These are phyloP conservation scores for Willowsia nigromaculata DNA, from an alignment of 2,888 invertebrate genomes.

Conservation along the genomic window DNA sequence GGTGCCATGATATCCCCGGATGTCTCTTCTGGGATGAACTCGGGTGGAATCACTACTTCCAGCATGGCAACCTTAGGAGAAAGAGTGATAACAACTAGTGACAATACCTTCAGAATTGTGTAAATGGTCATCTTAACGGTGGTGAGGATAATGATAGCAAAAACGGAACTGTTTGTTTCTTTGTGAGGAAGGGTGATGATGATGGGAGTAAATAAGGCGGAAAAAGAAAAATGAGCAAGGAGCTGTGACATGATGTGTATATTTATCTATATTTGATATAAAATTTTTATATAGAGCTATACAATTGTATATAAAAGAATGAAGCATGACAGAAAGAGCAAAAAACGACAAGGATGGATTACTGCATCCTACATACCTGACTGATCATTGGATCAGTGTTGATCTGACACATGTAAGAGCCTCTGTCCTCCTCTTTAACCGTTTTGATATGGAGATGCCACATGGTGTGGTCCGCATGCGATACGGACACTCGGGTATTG, in stretches of 20 bases:
- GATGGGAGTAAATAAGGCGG: conserved; percentile 57
- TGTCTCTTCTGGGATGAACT: conserved; percentile 91
- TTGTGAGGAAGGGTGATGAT: neutral
- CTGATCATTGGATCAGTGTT: conserved; percentile 97
- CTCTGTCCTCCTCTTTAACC: conserved; percentile 90
- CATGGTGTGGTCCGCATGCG: conserved; percentile 90
- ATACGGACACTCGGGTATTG: conserved; percentile 91
- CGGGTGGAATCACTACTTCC: conserved; percentile 94
- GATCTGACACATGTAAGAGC: conserved; percentile 82
- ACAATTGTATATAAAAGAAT: neutral
- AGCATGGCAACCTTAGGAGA: conserved; percentile 88
- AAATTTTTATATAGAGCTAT: no score
- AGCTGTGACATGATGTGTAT: conserved; percentile 21
- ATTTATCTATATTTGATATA: neutral
- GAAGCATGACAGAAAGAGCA: neutral
- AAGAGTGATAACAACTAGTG: neutral
- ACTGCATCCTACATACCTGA: conserved; percentile 84
- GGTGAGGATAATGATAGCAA: neutral
- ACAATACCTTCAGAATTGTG: conserved; percentile 7
- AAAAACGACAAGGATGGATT: conserved; percentile 60
- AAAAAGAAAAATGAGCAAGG: conserved; percentile 49
- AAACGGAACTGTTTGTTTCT: neutral
- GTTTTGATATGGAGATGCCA: conserved; percentile 95
- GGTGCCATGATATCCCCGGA: conserved; percentile 93
- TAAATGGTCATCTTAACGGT: conserved; percentile 22